Evolutionary conservation across 2,888 invertebrate species (phyloP), one percentile per base, ranked within the genome.

Genomic region (Scelioninae gen. 1): DNA sequence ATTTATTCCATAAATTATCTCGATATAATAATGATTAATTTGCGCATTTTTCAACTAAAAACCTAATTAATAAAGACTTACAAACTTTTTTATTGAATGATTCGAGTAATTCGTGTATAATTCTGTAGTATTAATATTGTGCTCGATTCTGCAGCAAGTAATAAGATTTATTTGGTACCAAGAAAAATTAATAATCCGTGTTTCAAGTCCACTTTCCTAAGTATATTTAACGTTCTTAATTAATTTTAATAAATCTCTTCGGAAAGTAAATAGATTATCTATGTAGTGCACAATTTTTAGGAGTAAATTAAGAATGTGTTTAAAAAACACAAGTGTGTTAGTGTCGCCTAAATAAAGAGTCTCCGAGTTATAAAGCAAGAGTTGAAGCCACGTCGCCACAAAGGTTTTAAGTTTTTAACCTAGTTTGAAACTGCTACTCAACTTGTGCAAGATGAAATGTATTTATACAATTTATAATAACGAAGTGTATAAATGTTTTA

Each of bases 341-440:
- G 34, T 55, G 45, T 63, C 63, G 38, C 38, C n/a, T 45, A 47
- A 65, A 74, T 63, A 10, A 74, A 45, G 74, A 74, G 63, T 74
- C 63, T 56, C 10, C 11, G 29, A 62, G 55, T 63, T 53, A 74
- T 49, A 74, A 63, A 55, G 63, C 63, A 74, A 74, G 63, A 74
- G 55, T 63, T 63, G 55, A 63, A 63, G 43, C 63, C 47, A 55
- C 63, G 63, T 45, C 15, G 62, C 63, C 45, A 74, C 63, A 63
- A 63, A 74, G 55, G 63, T 63, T 63, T 74, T 45, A 63, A 74
- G 74, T 63, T 74, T 74, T 62, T 74, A 74, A 74, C 74, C 74
- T 29, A 74, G 74, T 63, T 74, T 63, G 47, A 63, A 72, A 55
- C 63, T 55, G 55, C 34, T 63, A 63, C 45, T 72, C 38, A 63